These are phyloP conservation scores for Clinocottus analis DNA, from an alignment of 2,113 vertebrate species.

Conservation along the genomic window DNA sequence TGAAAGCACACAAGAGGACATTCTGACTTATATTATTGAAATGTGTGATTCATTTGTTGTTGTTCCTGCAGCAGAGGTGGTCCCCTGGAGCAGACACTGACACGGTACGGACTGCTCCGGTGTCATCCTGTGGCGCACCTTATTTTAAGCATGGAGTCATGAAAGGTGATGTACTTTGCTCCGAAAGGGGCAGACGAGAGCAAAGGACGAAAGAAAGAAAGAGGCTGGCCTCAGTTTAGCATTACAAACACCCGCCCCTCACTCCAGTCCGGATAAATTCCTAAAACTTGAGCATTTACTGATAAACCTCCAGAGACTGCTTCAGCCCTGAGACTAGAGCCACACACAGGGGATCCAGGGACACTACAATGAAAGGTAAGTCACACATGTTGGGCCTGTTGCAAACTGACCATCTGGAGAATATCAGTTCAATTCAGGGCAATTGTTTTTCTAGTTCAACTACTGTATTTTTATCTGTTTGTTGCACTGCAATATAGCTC, in stretches of 20 bases:
- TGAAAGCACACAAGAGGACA: not conserved
- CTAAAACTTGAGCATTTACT: constrained; percentile 71
- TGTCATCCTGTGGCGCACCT: constrained; percentile 21
- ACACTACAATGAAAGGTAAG: constrained; percentile 69
- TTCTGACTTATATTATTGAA: not conserved
- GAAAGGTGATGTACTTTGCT: constrained; percentile 63
- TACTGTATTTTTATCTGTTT: not conserved
- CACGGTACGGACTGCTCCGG: not conserved
- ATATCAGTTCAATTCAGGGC: not conserved
- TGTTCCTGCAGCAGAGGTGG: not conserved
- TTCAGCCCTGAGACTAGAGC: not conserved
- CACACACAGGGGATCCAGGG: not conserved
- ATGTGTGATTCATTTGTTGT: not conserved
- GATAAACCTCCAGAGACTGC: constrained; percentile 41
- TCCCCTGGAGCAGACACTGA: not conserved
- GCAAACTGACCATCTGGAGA: not conserved
- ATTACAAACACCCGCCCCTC: constrained; percentile 82
- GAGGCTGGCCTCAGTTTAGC: constrained; percentile 88
- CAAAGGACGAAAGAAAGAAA: constrained; percentile 31
- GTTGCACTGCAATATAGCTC: not conserved
- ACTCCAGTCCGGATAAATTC: constrained; percentile 81
- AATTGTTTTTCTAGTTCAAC: not conserved
- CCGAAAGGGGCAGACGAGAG: constrained; percentile 57
- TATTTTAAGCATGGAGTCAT: constrained; percentile 27
- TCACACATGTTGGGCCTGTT: not conserved